Percentiles rank a stretch among this genome's conserved stretches.
These are phyloP conservation scores for Caenorhabditis sp. DNA, from an alignment of 2,888 invertebrate species.

Conservation along the genomic window DNA sequence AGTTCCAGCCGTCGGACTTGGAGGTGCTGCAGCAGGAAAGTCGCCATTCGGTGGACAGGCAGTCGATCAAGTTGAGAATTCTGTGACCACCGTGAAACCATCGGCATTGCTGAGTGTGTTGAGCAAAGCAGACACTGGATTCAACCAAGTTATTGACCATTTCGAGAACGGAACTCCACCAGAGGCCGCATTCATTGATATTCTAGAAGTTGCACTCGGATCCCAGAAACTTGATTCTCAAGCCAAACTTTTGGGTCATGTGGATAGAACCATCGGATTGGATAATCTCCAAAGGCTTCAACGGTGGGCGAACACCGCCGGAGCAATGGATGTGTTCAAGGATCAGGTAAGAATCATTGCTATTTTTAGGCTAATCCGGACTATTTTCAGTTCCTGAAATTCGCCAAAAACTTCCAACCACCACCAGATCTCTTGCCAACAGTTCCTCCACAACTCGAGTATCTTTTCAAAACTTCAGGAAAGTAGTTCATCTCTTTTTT, in stretches of 20 bases:
- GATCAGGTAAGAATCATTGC: conserved; percentile 76
- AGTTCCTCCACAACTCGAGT: conserved; percentile 82
- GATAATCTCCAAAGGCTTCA: conserved; percentile 83
- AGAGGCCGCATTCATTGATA: conserved; percentile 81
- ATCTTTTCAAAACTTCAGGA: conserved; percentile 79
- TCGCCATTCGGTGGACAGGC: conserved; percentile 67
- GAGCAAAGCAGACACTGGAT: conserved; percentile 81
- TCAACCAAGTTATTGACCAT: conserved; percentile 82
- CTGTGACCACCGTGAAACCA: conserved; percentile 78
- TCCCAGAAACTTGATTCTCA: conserved; percentile 82
- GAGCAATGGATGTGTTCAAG: conserved; percentile 82
- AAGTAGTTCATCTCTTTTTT: conserved; percentile 29
- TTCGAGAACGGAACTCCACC: conserved; percentile 82
- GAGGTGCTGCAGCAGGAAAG: conserved; percentile 81
- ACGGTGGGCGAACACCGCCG: conserved; percentile 83
- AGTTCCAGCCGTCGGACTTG: conserved; percentile 74
- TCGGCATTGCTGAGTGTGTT: conserved; percentile 81
- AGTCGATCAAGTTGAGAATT: conserved; percentile 73
- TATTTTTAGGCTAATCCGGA: background rate
- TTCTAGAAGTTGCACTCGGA: conserved; percentile 82
- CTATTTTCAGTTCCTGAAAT: conserved; percentile 79
- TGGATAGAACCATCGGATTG: conserved; percentile 82
- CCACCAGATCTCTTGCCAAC: conserved; percentile 80
- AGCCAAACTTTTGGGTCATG: conserved; percentile 82
- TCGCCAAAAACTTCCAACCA: conserved; percentile 82